Percentiles rank a stretch among this genome's conserved stretches.
These are phyloP conservation scores for Melanotaenia pygmaea DNA, from an alignment of 2,797 vertebrate genomes.

Conservation along the genomic window DNA sequence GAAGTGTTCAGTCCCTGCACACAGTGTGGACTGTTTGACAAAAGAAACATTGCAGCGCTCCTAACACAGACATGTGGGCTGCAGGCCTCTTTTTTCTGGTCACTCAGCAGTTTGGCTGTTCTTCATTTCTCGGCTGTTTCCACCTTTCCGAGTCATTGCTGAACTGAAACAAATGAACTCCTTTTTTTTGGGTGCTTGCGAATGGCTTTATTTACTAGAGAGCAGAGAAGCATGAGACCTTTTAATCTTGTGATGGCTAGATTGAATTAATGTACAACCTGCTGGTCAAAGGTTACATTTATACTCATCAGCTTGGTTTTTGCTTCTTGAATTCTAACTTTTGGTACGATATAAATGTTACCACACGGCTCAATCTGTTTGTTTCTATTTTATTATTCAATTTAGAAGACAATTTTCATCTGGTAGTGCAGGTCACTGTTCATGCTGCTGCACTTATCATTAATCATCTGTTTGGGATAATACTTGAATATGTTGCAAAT, in stretches of 20 bases:
- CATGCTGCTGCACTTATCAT: not conserved
- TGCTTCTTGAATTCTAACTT: slow-evolving; percentile 28
- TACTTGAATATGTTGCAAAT: slow-evolving; percentile 5
- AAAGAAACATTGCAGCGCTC: slow-evolving; percentile 64
- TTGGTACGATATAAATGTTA: slow-evolving; percentile 31
- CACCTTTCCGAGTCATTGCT: slow-evolving; percentile 57
- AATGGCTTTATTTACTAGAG: slow-evolving; percentile 69
- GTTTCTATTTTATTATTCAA: slow-evolving; percentile 9
- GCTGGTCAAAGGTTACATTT: slow-evolving; percentile 61
- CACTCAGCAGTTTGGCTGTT: slow-evolving; percentile 74
- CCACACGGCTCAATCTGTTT: slow-evolving; percentile 15
- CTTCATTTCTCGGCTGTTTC: slow-evolving; percentile 69
- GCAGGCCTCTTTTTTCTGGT: slow-evolving; percentile 61
- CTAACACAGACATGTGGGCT: slow-evolving; percentile 70
- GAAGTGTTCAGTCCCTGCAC: slow-evolving; percentile 45
- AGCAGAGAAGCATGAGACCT: slow-evolving; percentile 42
- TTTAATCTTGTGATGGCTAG: slow-evolving; percentile 42
- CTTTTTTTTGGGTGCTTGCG: slow-evolving; percentile 34
- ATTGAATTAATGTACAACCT: slow-evolving; percentile 61
- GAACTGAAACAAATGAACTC: slow-evolving; percentile 68
- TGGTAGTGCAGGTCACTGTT: slow-evolving; percentile 5
- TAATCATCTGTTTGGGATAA: slow-evolving; percentile 13
- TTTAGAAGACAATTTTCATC: slow-evolving; percentile 5
- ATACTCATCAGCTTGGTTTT: slow-evolving; percentile 34
- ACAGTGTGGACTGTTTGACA: slow-evolving; percentile 57